A percentile compares a stretch with the other conserved stretches of the same genome.
phyloP scores from a whole-genome alignment of 2,888 invertebrate species.

The Drosophila histrio region DNA sequence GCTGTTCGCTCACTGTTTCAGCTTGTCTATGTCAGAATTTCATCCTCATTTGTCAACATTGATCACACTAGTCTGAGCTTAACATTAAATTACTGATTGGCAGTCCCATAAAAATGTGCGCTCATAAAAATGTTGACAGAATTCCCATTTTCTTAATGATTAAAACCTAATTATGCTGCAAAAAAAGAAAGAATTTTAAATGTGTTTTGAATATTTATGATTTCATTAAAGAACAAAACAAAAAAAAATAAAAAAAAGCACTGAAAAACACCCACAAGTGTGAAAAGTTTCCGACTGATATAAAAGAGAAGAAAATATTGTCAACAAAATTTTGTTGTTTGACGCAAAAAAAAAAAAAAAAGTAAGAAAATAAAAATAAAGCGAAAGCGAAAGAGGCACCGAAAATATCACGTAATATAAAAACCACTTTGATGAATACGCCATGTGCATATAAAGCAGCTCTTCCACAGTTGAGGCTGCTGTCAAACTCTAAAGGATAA shows the following conservation, averaged over 20 bases:
- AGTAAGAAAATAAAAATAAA: slow-evolving; percentile 26
- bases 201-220: slow-evolving; percentile 80
- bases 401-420: slow-evolving; percentile 80
- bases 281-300: slow-evolving; percentile 53
- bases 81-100: slow-evolving; percentile 51
- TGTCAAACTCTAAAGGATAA: slow-evolving; percentile 42
- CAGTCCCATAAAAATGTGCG: slow-evolving; percentile 26
- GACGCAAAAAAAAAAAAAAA: slow-evolving; percentile 14
- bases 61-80: slow-evolving; percentile 47
- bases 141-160: slow-evolving; percentile 50
- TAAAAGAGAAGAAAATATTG: slow-evolving; percentile 58
- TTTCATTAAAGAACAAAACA: slow-evolving; percentile 40
- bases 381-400: slow-evolving; percentile 62
- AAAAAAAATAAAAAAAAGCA: background rate
- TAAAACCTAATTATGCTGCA: slow-evolving; percentile 73
- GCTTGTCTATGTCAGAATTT: slow-evolving; percentile 24
- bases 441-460: slow-evolving; percentile 78
- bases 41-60: slow-evolving; percentile 67
- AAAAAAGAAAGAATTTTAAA: slow-evolving; percentile 66
- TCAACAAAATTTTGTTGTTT: slow-evolving; percentile 74
- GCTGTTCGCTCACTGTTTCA: slow-evolving; percentile 14
- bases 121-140: slow-evolving; percentile 39
- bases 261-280: slow-evolving; percentile 38
- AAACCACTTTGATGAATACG: slow-evolving; percentile 82
- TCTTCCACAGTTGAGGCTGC: slow-evolving; percentile 25